phyloP scores from a whole-genome alignment of 1,140 invertebrate species.

The Temnothorax curvispinosus region DNA sequence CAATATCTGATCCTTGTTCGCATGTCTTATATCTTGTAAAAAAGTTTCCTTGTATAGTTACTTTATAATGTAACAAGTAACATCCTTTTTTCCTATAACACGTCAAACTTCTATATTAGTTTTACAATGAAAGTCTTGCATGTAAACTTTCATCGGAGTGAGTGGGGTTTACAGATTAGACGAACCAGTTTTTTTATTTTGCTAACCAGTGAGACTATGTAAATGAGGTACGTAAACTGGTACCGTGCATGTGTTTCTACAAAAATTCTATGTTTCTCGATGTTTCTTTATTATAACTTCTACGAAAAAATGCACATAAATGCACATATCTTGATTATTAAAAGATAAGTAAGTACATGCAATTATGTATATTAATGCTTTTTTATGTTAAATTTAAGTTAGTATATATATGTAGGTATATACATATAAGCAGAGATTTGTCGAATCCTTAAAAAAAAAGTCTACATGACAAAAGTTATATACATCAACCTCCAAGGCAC shows the following conservation, averaged over 20 bases:
- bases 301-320: not conserved
- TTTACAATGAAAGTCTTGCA: not conserved
- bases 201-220: not conserved
- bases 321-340: not conserved
- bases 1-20: not conserved
- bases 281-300: constrained; percentile 1
- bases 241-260: not conserved
- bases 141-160: constrained; percentile 1
- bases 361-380: not conserved
- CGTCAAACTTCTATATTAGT: constrained; percentile 17
- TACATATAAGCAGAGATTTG: not conserved
- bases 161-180: not conserved
- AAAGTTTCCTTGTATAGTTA: not conserved
- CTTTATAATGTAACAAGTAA: constrained; percentile 19
- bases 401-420: not conserved
- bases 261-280: not conserved
- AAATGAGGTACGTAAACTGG: not conserved
- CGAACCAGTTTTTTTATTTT: not conserved
- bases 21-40: constrained; percentile 10
- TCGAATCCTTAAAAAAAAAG: not conserved
- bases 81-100: not conserved
- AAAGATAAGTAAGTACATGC: not conserved
- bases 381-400: not conserved
- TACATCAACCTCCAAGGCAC: not conserved
- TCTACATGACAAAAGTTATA: not conserved